Evolutionary conservation across 2,888 invertebrate species (phyloP).

Genomic region (Baronia brevicornis): DNA sequence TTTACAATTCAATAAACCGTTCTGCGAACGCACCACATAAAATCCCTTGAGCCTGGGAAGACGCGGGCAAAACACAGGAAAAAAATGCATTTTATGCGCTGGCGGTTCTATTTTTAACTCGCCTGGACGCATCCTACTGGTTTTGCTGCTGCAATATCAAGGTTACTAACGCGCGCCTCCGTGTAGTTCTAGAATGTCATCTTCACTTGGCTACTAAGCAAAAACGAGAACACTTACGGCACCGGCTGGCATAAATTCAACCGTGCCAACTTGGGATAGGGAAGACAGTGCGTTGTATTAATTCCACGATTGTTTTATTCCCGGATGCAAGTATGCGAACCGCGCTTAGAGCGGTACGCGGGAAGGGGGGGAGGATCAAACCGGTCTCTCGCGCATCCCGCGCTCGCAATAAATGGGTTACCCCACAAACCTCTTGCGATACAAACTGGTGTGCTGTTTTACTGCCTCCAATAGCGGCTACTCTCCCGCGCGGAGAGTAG

Average conservation of each 20-base stretch:
- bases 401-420: slow-evolving; percentile 68
- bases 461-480: slow-evolving; percentile 24
- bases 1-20: slow-evolving; percentile 53
- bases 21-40: slow-evolving; percentile 44
- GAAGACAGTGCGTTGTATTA: slow-evolving; percentile 20
- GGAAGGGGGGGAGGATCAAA: slow-evolving; percentile 33
- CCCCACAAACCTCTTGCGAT: slow-evolving; percentile 72
- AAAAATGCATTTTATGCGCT: slow-evolving; percentile 60
- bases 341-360: slow-evolving; percentile 20
- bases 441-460: slow-evolving; percentile 34
- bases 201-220: slow-evolving; percentile 44
- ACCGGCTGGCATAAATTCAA: slow-evolving; percentile 23
- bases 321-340: slow-evolving; percentile 58
- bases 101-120: slow-evolving; percentile 62
- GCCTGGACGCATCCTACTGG: slow-evolving; percentile 65
- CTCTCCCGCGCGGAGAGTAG: too few relatives aligned
- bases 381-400: slow-evolving; percentile 55
- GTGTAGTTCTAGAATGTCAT: slow-evolving; percentile 44
- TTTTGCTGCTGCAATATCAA: slow-evolving; percentile 63
- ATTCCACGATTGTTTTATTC: slow-evolving; percentile 35
- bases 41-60: slow-evolving; percentile 53
- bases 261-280: slow-evolving; percentile 27
- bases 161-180: slow-evolving; percentile 50
- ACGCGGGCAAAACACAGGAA: slow-evolving; percentile 48
- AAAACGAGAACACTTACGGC: slow-evolving; percentile 31